phyloP scores from a whole-genome alignment of 1,140 invertebrate species.

The Chelonus insularis region DNA sequence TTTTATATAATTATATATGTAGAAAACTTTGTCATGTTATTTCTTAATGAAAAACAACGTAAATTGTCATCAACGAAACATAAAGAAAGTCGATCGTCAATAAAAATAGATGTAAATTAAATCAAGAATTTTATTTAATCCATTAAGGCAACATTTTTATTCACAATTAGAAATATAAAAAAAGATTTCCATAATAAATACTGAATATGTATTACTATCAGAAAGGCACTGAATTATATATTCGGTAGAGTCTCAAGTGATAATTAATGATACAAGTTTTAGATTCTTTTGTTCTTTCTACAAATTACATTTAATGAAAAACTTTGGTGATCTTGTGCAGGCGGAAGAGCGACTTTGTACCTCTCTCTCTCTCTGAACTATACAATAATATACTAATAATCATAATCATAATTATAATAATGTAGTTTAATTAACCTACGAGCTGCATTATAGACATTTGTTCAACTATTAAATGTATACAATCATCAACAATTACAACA shows the following conservation, averaged over 20 bases:
- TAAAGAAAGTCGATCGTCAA: too few relatives aligned
- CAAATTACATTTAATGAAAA: neutral
- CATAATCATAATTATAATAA: neutral
- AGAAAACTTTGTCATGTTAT: too few relatives aligned
- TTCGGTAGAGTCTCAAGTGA: neutral
- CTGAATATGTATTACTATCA: conserved; percentile 36
- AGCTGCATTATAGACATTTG: neutral
- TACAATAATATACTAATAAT: conserved; percentile 6
- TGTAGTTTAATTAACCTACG: neutral
- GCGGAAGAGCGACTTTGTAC: conserved; percentile 19
- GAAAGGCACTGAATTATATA: conserved; percentile 40
- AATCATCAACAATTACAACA: too few relatives aligned
- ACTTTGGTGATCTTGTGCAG: conserved; percentile 29
- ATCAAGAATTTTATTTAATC: too few relatives aligned
- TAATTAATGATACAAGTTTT: neutral
- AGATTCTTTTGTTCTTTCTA: neutral
- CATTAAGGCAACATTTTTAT: too few relatives aligned
- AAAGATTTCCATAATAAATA: conserved; percentile 45
- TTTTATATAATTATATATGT: too few relatives aligned
- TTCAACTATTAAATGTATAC: too few relatives aligned
- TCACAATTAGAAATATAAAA: conserved; percentile 42
- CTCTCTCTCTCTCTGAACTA: neutral
- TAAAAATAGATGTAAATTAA: too few relatives aligned
- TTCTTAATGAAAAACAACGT: too few relatives aligned
- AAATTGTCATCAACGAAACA: too few relatives aligned